Evolutionary conservation across 92 coral and sea anemone genomes (phyloP).

Genomic region (Palythoa caribaeorum): DNA sequence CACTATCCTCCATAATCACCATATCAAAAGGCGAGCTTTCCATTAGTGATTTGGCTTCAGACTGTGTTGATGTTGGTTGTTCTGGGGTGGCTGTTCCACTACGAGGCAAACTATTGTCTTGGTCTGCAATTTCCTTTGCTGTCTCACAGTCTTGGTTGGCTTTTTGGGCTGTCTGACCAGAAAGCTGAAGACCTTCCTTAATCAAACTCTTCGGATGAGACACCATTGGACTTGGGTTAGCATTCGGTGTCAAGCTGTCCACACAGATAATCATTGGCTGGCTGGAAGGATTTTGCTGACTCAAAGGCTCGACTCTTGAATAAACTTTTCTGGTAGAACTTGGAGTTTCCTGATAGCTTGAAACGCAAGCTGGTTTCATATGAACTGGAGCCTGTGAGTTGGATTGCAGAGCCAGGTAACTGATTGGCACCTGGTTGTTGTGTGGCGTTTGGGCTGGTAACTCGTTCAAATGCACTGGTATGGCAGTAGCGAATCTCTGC

Average conservation of each 20-base stretch:
- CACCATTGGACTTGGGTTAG: not conserved
- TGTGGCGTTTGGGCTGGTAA: conserved; percentile 19
- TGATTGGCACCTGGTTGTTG: conserved; percentile 10
- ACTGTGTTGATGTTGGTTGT: conserved; percentile 46
- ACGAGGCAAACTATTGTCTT: not conserved
- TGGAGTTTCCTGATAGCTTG: conserved; percentile 37
- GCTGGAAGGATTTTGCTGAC: conserved; percentile 1
- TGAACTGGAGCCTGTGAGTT: conserved; percentile 12
- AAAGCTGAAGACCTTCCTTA: conserved; percentile 11
- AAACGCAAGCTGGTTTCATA: conserved; percentile 12
- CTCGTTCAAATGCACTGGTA: conserved; percentile 36
- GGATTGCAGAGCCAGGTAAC: conserved; percentile 21
- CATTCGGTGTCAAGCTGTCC: conserved; percentile 23
- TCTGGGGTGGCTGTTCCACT: conserved; percentile 24
- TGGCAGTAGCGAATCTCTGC: conserved; percentile 25
- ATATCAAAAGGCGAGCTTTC: conserved; percentile 34
- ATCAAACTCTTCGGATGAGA: not conserved
- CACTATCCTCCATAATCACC: conserved; percentile 39
- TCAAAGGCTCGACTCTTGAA: not conserved
- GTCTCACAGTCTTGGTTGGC: not conserved
- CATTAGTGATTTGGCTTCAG: conserved; percentile 8
- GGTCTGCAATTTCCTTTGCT: not conserved
- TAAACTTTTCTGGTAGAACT: conserved; percentile 12
- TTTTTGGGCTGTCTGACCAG: not conserved
- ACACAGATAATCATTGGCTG: conserved; percentile 41